Evolutionary conservation across 1,140 invertebrate genomes (phyloP).

Genomic region (Temnothorax longispinosus): DNA sequence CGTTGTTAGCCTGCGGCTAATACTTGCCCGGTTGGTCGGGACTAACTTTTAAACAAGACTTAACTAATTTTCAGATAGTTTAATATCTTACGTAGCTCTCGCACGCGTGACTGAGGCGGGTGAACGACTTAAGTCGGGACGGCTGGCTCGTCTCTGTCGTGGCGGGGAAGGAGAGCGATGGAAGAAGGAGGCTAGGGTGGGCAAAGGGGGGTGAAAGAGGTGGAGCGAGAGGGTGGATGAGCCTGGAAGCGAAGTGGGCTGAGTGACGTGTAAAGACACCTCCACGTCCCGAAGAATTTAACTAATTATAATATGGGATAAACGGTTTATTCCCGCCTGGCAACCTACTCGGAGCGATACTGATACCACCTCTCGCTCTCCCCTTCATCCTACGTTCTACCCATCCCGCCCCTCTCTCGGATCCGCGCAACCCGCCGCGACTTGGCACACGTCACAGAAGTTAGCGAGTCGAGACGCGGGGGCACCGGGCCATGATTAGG

Average conservation of each 20-base stretch:
- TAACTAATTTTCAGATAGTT: slow-evolving; percentile 85
- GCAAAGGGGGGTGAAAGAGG: slow-evolving; percentile 55
- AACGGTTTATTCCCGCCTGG: slow-evolving; percentile 85
- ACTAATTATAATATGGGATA: slow-evolving; percentile 87
- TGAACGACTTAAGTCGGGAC: slow-evolving; percentile 84
- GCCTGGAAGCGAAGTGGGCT: slow-evolving; percentile 84
- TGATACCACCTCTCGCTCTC: slow-evolving; percentile 77
- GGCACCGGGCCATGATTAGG: slow-evolving; percentile 77
- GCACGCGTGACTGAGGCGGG: slow-evolving; percentile 66
- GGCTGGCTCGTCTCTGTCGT: slow-evolving; percentile 79
- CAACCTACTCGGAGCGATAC: slow-evolving; percentile 83
- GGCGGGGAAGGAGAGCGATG: slow-evolving; percentile 66
- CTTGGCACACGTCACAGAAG: slow-evolving; percentile 81
- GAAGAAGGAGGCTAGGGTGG: slow-evolving; percentile 47
- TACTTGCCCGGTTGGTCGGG: slow-evolving; percentile 70
- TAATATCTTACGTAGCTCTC: slow-evolving; percentile 82
- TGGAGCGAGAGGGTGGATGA: slow-evolving; percentile 78
- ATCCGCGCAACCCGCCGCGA: slow-evolving; percentile 69
- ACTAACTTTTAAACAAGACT: slow-evolving; percentile 84
- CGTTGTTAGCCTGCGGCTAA: slow-evolving; percentile 63
- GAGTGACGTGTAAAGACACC: slow-evolving; percentile 86
- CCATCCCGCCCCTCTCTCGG: slow-evolving; percentile 50
- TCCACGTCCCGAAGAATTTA: slow-evolving; percentile 86
- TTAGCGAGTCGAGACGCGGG: slow-evolving; percentile 77
- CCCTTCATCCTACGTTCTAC: slow-evolving; percentile 60